Evolutionary conservation across 2,113 vertebrate genomes (phyloP).

Genomic region (Emydocephalus ijimae): DNA sequence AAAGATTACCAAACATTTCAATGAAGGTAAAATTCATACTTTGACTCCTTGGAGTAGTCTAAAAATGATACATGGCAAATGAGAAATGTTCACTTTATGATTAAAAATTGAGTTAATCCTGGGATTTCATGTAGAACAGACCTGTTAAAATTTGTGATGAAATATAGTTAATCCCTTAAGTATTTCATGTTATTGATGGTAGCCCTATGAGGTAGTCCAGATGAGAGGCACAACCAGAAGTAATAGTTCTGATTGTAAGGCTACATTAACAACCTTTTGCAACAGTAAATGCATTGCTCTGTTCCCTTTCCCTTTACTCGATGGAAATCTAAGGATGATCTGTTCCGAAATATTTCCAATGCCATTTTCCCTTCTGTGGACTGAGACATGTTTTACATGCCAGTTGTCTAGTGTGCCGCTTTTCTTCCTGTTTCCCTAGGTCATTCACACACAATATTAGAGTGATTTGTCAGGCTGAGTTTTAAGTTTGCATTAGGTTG

Average conservation of each 20-base stretch:
- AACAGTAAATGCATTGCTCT: background rate
- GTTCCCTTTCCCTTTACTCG: background rate
- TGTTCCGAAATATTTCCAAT: background rate
- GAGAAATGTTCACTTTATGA: conserved; percentile 55
- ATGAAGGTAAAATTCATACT: conserved; percentile 42
- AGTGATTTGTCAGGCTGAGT: conserved; percentile 16
- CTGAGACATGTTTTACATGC: background rate
- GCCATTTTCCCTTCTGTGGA: background rate
- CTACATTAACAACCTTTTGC: background rate
- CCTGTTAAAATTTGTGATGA: conserved; percentile 23
- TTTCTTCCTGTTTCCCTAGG: background rate
- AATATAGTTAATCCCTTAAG: conserved; percentile 9
- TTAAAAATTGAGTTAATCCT: conserved; percentile 21
- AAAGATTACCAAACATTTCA: conserved; percentile 47
- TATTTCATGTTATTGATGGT: background rate
- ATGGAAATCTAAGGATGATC: background rate
- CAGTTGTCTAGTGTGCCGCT: background rate
- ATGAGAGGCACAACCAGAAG: background rate
- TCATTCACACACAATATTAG: background rate
- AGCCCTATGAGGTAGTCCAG: background rate
- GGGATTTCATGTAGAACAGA: conserved; percentile 8
- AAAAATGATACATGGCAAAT: conserved; percentile 71
- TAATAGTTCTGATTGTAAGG: background rate
- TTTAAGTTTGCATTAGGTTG: conserved; percentile 15
- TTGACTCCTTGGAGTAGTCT: conserved; percentile 36